Conservation (phyloP, 1,140 invertebrate genomes). For the Heliothis virescens region DNA sequence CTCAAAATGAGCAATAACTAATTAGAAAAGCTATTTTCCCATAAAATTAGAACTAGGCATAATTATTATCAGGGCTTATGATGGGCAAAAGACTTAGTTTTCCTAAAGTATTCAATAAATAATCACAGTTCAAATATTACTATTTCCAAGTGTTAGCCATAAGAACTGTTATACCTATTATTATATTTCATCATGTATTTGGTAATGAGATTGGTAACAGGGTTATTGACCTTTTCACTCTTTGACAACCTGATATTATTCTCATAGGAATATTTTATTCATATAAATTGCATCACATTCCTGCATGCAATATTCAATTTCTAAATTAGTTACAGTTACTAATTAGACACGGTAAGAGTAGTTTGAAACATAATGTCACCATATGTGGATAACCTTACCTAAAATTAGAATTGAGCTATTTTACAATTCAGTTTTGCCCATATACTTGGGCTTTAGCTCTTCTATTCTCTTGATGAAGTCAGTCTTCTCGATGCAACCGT, state of each 20-base stretch:
- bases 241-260: neutral
- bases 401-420: slow-evolving; percentile 63
- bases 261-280: neutral
- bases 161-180: too few relatives aligned
- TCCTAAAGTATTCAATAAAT: too few relatives aligned
- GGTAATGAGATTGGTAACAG: neutral
- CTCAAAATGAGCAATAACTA: too few relatives aligned
- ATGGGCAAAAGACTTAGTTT: too few relatives aligned
- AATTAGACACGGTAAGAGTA: neutral
- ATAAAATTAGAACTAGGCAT: too few relatives aligned
- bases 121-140: too few relatives aligned
- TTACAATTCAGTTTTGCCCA: slow-evolving; percentile 86
- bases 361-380: neutral
- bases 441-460: slow-evolving; percentile 97
- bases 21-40: too few relatives aligned
- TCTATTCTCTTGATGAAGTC: slow-evolving; percentile 99
- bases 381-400: slow-evolving; percentile 63
- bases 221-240: slow-evolving; percentile 10
- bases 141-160: too few relatives aligned
- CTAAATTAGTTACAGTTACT: neutral
- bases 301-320: too few relatives aligned
- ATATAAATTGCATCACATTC: too few relatives aligned
- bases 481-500: slow-evolving; percentile 99
- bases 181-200: too few relatives aligned
- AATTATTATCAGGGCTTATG: too few relatives aligned